phyloP scores from a whole-genome alignment of 2,888 invertebrate species.

The Cancer borealis region DNA sequence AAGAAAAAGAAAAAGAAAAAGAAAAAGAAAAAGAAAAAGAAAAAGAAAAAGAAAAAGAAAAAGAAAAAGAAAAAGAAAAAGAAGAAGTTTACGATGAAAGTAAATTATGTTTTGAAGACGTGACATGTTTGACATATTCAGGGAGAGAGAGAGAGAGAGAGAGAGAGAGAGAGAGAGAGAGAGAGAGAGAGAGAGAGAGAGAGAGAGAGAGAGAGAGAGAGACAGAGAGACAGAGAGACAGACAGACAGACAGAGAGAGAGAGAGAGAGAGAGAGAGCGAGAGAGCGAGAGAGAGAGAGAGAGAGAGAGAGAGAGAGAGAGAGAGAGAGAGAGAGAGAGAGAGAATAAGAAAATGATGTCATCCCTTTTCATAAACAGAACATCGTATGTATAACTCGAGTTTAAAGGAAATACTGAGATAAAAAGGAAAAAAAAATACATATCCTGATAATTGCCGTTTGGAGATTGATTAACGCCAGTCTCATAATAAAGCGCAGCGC shows the following conservation, averaged over 20 bases:
- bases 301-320: too few species aligned
- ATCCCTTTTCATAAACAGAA: too few species aligned
- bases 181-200: conserved; percentile 17
- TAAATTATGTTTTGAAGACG: not conserved
- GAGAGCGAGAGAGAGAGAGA: too few species aligned
- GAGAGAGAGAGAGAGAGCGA: conserved; percentile 24
- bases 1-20: too few species aligned
- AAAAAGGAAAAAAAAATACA: too few species aligned
- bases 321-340: not conserved
- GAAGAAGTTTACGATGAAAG: not conserved
- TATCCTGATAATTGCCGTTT: not conserved
- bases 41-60: not conserved
- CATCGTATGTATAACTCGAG: not conserved
- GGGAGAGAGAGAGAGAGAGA: not conserved
- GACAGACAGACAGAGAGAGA: not conserved
- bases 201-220: conserved; percentile 24
- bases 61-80: not conserved
- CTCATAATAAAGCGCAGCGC: not conserved
- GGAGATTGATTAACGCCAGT: not conserved
- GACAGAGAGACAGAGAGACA: not conserved
- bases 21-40: not conserved
- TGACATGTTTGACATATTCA: not conserved
- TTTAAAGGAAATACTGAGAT: not conserved
- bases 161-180: conserved; percentile 25
- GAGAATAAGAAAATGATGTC: not conserved